These are phyloP conservation scores for Xylocampa areola DNA, from an alignment of 2,888 invertebrate genomes.

Conservation along the genomic window DNA sequence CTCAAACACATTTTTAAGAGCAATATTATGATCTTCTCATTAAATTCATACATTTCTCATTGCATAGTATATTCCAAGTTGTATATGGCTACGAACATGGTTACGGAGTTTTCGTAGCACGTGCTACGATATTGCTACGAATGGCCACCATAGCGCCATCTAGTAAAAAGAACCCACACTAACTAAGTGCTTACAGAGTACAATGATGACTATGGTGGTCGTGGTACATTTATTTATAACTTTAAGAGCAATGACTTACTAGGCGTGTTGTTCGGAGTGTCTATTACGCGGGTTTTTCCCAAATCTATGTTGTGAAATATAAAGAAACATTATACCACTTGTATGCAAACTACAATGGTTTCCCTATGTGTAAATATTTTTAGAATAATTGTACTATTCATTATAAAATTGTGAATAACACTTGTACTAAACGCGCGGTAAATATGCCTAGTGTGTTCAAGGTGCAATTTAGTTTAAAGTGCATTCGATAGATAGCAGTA, in stretches of 20 bases:
- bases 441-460: background rate
- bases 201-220: background rate
- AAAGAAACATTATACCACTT: too few species aligned
- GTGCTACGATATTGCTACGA: slow-evolving; percentile 29
- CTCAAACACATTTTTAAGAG: too few species aligned
- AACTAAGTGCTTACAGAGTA: background rate
- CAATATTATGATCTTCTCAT: too few species aligned
- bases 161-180: slow-evolving; percentile 3
- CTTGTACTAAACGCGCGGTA: background rate
- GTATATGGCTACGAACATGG: background rate
- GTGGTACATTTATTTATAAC: slow-evolving; percentile 2
- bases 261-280: too few species aligned
- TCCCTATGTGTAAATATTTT: too few species aligned
- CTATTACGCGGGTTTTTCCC: too few species aligned
- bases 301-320: too few species aligned
- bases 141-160: slow-evolving; percentile 21
- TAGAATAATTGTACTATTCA: background rate
- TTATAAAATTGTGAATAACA: background rate
- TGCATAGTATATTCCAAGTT: too few species aligned
- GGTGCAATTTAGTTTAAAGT: background rate
- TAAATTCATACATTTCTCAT: too few species aligned
- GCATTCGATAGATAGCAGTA: slow-evolving; percentile 31
- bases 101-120: slow-evolving; percentile 28
- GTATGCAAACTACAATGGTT: too few species aligned
- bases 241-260: too few species aligned